These are phyloP conservation scores for Yasuhikotakia modesta DNA, from an alignment of 2,797 vertebrate genomes.

Conservation along the genomic window DNA sequence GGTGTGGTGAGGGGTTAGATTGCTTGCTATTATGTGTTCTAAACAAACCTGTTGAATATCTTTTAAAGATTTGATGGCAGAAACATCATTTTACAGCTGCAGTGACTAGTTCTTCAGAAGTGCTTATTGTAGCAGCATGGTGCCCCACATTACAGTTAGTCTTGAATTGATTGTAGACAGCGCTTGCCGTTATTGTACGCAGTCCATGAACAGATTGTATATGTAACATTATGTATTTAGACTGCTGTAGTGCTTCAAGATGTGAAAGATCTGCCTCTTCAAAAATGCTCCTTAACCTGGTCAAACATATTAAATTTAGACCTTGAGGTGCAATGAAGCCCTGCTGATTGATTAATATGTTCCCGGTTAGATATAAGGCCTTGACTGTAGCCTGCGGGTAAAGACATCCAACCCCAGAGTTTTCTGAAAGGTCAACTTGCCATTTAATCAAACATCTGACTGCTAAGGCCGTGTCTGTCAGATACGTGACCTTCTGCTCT, in stretches of 20 bases:
- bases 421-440: constrained; percentile 75
- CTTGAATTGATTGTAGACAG: too few relatives aligned
- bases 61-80: background rate
- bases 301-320: constrained; percentile 35
- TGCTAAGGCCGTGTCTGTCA: constrained; percentile 63
- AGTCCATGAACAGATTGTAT: background rate
- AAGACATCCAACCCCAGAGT: constrained; percentile 69
- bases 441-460: constrained; percentile 81
- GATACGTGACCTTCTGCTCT: constrained; percentile 63
- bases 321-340: constrained; percentile 23
- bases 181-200: too few relatives aligned
- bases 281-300: background rate
- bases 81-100: background rate
- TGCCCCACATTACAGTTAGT: too few relatives aligned
- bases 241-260: background rate
- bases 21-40: background rate
- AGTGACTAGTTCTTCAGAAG: too few relatives aligned
- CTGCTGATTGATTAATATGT: constrained; percentile 67
- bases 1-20: background rate
- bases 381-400: constrained; percentile 68
- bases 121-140: too few relatives aligned
- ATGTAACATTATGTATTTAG: too few relatives aligned
- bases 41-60: background rate
- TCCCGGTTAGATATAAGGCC: constrained; percentile 68
- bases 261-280: constrained; percentile 19